Percentiles rank a stretch among this genome's conserved stretches.
phyloP scores from a whole-genome alignment of 1,140 invertebrate species.

The Nephotettix cincticeps region DNA sequence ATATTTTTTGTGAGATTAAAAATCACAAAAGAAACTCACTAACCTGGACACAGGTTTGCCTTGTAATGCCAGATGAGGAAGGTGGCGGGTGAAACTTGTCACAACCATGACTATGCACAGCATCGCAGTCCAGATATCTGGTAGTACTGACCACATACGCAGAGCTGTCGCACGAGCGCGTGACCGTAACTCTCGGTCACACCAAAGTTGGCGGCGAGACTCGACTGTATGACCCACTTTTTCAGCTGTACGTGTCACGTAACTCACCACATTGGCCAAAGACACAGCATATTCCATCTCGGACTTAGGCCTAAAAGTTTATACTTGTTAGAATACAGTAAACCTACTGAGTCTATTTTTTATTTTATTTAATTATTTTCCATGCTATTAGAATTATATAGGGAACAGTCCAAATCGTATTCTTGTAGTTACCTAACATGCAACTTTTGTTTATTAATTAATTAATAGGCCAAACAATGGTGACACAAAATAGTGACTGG shows the following conservation, averaged over 20 bases:
- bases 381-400: neutral
- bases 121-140: neutral
- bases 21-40: too few species aligned
- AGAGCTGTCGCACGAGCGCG: neutral
- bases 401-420: too few species aligned
- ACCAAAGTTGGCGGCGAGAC: neutral
- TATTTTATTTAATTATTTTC: neutral
- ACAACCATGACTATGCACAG: neutral
- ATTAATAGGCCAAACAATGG: too few species aligned
- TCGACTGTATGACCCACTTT: neutral
- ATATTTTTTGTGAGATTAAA: too few species aligned
- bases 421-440: too few species aligned
- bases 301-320: neutral
- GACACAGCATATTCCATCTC: neutral
- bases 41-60: neutral
- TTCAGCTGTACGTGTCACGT: neutral
- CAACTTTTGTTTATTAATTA: too few species aligned
- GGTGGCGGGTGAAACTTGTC: neutral
- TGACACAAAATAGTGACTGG: too few species aligned
- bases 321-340: neutral
- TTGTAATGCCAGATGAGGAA: neutral
- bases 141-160: slow-evolving; percentile 6
- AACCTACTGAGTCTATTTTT: neutral
- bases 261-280: neutral
- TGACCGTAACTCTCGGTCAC: neutral